Evolutionary conservation across 2,797 vertebrate genomes (phyloP).

Genomic region (Amazonetta brasiliensis): DNA sequence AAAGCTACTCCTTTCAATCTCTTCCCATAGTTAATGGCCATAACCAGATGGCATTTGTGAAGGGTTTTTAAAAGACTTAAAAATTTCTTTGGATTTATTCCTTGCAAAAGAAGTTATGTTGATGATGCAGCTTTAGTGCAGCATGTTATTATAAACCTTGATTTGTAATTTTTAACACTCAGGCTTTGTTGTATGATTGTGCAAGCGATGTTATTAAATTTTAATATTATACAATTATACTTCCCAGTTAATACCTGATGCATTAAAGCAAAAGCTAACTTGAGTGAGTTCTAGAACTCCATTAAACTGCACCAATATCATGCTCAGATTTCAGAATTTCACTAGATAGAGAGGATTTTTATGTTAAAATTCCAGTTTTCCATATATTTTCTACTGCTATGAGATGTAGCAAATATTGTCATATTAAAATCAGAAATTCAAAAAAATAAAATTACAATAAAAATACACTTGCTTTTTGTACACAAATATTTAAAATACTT

Average conservation of each 20-base stretch:
- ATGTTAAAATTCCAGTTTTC: background rate
- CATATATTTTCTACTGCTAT: background rate
- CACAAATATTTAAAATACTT: background rate
- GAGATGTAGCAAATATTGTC: background rate
- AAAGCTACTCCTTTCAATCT: conserved; percentile 35
- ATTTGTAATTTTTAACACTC: background rate
- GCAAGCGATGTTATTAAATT: background rate
- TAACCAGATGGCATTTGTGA: background rate
- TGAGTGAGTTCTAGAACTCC: background rate
- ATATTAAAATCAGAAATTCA: background rate
- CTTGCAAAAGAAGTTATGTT: background rate
- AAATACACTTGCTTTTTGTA: background rate
- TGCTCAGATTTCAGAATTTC: background rate
- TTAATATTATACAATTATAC: background rate
- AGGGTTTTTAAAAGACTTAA: conserved; percentile 30
- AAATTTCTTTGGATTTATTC: background rate
- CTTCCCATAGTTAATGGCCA: conserved; percentile 18
- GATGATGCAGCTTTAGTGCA: background rate
- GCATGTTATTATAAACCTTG: background rate
- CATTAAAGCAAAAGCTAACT: background rate
- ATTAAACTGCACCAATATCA: background rate
- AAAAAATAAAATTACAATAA: background rate
- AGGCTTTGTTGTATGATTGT: background rate
- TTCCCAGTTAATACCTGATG: background rate
- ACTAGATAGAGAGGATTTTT: background rate